These are phyloP conservation scores for Lophotriccus pileatus DNA, from an alignment of 2,797 vertebrate genomes.

Conservation along the genomic window DNA sequence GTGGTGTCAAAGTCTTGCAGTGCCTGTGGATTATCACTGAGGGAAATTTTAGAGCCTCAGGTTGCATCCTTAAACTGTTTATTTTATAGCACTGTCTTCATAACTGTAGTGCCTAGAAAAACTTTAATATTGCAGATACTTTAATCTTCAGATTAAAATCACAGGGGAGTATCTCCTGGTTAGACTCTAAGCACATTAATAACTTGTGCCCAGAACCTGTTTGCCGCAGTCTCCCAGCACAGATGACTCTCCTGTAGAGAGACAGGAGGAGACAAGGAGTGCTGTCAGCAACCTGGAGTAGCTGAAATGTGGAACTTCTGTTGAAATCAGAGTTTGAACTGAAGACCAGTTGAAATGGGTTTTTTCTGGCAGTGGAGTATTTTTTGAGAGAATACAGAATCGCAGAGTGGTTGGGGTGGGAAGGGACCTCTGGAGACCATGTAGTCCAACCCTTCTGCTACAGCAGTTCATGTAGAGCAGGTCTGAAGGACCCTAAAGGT, in stretches of 20 bases:
- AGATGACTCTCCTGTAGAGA: background rate
- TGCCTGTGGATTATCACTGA: background rate
- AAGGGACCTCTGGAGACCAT: background rate
- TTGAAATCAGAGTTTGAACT: background rate
- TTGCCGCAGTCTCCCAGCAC: background rate
- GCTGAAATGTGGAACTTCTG: background rate
- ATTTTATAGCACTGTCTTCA: background rate
- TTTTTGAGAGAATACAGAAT: background rate
- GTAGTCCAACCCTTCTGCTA: background rate
- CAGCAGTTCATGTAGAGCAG: background rate
- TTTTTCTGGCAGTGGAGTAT: background rate
- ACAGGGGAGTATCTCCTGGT: background rate
- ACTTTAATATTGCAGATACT: background rate
- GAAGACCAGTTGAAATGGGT: background rate
- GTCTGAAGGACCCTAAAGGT: background rate
- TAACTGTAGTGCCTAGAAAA: background rate
- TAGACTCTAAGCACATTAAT: background rate
- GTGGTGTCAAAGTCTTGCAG: background rate
- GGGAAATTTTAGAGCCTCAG: background rate
- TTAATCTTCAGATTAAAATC: background rate
- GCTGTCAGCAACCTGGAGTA: rapidly evolving
- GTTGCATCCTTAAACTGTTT: background rate
- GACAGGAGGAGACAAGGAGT: background rate
- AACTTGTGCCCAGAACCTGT: background rate
- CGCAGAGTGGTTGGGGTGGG: background rate